phyloP scores from a whole-genome alignment of 1,140 invertebrate species.

The Zaprionus davidi region DNA sequence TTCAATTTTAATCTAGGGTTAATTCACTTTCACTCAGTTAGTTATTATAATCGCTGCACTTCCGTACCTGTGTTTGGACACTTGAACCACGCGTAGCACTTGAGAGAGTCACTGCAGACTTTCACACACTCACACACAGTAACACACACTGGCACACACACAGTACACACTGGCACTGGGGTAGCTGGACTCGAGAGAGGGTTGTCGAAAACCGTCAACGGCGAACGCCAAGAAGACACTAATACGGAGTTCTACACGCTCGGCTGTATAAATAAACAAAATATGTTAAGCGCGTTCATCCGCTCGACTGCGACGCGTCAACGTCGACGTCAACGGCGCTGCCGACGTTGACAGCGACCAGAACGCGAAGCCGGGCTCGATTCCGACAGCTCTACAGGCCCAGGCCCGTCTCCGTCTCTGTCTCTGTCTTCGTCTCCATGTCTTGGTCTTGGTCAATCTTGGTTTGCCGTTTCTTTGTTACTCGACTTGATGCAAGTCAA shows the following conservation, averaged over 20 bases:
- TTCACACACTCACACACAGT: conserved; percentile 22
- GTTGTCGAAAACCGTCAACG: conserved; percentile 61
- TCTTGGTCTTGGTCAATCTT: conserved; percentile 42
- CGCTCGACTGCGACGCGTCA: conserved; percentile 46
- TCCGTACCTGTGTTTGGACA: conserved; percentile 68
- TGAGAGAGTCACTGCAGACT: no score
- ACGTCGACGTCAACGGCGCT: conserved; percentile 29
- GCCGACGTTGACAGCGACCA: conserved; percentile 35
- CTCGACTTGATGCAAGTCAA: conserved; percentile 63
- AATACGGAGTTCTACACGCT: conserved; percentile 79
- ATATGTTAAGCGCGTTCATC: conserved; percentile 56
- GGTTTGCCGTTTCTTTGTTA: conserved; percentile 48
- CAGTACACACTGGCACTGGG: conserved; percentile 49
- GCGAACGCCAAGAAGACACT: conserved; percentile 82
- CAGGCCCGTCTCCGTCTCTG: conserved; percentile 28
- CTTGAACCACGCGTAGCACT: neutral
- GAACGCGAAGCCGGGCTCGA: conserved; percentile 33
- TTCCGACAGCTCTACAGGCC: conserved; percentile 4
- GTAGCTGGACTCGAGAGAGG: conserved; percentile 28
- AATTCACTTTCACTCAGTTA: conserved; percentile 54
- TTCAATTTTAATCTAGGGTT: neutral
- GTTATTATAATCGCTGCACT: conserved; percentile 38
- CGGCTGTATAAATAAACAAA: conserved; percentile 83
- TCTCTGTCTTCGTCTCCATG: conserved; percentile 23
- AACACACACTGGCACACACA: conserved; percentile 14